Evolutionary conservation across 2,797 vertebrate genomes (phyloP).

Genomic region (Remorina albescens): DNA sequence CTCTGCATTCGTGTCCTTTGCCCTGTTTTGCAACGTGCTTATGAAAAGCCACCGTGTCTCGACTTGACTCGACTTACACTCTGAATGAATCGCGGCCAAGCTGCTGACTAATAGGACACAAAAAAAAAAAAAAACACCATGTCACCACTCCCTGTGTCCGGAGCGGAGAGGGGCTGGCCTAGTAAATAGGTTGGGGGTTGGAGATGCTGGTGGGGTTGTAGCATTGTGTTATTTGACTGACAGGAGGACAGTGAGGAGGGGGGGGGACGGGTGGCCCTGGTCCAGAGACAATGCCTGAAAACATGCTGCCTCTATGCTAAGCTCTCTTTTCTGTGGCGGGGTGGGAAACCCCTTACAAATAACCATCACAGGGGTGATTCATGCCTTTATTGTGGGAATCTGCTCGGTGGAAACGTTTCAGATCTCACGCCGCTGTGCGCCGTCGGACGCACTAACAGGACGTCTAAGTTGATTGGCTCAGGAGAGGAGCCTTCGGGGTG

Average conservation of each 20-base stretch:
- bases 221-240: conserved; percentile 74
- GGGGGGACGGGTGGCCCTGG: conserved; percentile 70
- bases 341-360: conserved; percentile 67
- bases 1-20: conserved; percentile 25
- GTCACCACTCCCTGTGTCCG: conserved; percentile 74
- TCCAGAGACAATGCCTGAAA: conserved; percentile 70
- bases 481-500: too few species aligned
- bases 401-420: conserved; percentile 26
- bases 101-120: conserved; percentile 78
- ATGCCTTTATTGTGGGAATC: conserved; percentile 64
- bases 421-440: conserved; percentile 19
- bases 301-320: conserved; percentile 62
- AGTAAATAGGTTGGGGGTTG: conserved; percentile 68
- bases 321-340: conserved; percentile 61
- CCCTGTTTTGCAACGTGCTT: conserved; percentile 23
- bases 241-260: conserved; percentile 68
- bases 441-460: conserved; percentile 4
- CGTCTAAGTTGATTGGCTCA: conserved; percentile 1
- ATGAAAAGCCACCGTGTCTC: conserved; percentile 55
- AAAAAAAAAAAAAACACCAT: conserved; percentile 68
- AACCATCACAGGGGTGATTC: conserved; percentile 56
- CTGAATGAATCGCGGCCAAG: conserved; percentile 58
- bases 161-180: conserved; percentile 47
- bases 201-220: conserved; percentile 39
- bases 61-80: conserved; percentile 61